phyloP scores from a whole-genome alignment of 30 jellyfish, hydroid and myxozoan genomes.

The Cassiopea andromeda region DNA sequence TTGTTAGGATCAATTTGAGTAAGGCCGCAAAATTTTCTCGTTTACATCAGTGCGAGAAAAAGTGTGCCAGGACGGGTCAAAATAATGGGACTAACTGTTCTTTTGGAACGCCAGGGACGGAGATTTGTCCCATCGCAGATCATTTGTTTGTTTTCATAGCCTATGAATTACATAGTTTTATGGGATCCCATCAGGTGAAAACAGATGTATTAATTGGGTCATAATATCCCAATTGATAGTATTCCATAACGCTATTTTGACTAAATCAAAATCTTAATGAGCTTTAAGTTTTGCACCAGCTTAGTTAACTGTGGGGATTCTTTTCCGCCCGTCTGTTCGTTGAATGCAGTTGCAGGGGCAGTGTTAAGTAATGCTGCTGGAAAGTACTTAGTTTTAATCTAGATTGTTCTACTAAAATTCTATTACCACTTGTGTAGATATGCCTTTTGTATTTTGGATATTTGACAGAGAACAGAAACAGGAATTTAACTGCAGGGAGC shows the following conservation, averaged over 20 bases:
- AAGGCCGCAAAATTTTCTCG: background rate
- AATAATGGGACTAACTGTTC: background rate
- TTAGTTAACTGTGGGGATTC: background rate
- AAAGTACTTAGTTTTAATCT: too few relatives aligned
- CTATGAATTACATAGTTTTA: background rate
- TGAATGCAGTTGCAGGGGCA: background rate
- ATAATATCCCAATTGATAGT: background rate
- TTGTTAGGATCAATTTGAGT: too few relatives aligned
- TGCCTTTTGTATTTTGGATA: too few relatives aligned
- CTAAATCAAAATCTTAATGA: background rate
- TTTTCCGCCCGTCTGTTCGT: background rate
- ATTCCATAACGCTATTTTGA: background rate
- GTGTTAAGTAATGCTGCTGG: background rate
- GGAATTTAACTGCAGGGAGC: too few relatives aligned
- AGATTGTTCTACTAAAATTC: background rate
- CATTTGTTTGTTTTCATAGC: background rate
- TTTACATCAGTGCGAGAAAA: background rate
- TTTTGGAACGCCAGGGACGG: background rate
- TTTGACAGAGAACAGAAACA: too few relatives aligned
- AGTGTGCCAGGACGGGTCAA: background rate
- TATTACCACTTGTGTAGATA: too few relatives aligned
- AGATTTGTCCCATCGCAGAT: background rate
- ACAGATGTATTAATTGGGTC: conserved; percentile 18
- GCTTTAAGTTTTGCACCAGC: background rate
- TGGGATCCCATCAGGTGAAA: background rate